These are phyloP conservation scores for Horisme vitalbata DNA, from an alignment of 2,888 invertebrate species.

Conservation along the genomic window DNA sequence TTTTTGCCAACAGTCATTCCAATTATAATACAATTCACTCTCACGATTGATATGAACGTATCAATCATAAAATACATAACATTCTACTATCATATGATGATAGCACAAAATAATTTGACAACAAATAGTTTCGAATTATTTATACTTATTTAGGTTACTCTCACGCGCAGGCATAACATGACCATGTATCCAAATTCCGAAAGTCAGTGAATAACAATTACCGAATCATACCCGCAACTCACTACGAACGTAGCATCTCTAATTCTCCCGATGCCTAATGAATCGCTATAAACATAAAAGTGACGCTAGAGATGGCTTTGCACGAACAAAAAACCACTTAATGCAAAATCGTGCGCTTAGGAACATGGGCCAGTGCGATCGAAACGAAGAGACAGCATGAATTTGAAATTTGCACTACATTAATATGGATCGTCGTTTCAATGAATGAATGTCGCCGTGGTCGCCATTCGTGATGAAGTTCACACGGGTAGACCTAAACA, in stretches of 20 bases:
- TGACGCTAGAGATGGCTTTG: slow-evolving; percentile 72
- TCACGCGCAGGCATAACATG: slow-evolving; percentile 44
- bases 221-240: slow-evolving; percentile 44
- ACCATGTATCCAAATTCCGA: slow-evolving; percentile 49
- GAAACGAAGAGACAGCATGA: slow-evolving; percentile 75
- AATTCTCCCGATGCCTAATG: slow-evolving; percentile 62
- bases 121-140: no score
- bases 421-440: slow-evolving; percentile 82
- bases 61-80: slow-evolving; percentile 13
- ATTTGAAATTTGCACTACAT: slow-evolving; percentile 82
- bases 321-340: slow-evolving; percentile 75
- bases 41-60: slow-evolving; percentile 47
- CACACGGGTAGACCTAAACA: slow-evolving; percentile 79
- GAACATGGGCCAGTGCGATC: slow-evolving; percentile 70
- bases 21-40: slow-evolving; percentile 58
- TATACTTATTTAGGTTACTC: slow-evolving; percentile 49
- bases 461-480: slow-evolving; percentile 80
- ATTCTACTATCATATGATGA: no score
- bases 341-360: slow-evolving; percentile 79
- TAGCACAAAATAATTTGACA: no score
- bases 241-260: slow-evolving; percentile 57
- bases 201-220: slow-evolving; percentile 53
- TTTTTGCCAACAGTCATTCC: slow-evolving; percentile 62
- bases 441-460: slow-evolving; percentile 80
- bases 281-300: slow-evolving; percentile 62